Conservation (phyloP, 2,888 invertebrate species). For the Nebria brevicollis region DNA sequence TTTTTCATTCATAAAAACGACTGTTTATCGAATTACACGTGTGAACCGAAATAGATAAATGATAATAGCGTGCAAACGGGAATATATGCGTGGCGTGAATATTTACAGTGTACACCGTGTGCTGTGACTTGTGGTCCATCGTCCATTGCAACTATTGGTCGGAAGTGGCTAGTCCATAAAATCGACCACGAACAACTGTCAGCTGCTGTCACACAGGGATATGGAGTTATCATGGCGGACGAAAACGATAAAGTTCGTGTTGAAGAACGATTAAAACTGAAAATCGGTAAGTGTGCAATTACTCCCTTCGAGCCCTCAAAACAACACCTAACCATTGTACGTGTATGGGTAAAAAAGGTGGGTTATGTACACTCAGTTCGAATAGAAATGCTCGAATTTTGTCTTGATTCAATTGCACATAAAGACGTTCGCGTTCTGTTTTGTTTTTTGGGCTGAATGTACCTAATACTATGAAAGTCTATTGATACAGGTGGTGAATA, state of each 20-base stretch:
- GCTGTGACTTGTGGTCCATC: slow-evolving; percentile 46
- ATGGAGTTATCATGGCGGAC: slow-evolving; percentile 93
- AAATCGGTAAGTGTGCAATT: slow-evolving; percentile 80
- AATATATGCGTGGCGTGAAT: neutral
- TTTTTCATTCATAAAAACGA: slow-evolving; percentile 58
- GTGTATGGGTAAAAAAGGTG: slow-evolving; percentile 32
- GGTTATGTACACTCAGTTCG: slow-evolving; percentile 31
- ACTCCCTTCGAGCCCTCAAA: slow-evolving; percentile 27
- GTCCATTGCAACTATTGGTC: slow-evolving; percentile 39
- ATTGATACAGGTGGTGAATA: slow-evolving; percentile 33
- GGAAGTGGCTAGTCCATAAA: slow-evolving; percentile 52
- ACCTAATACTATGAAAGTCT: slow-evolving; percentile 18
- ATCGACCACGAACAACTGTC: slow-evolving; percentile 50
- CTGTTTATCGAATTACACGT: slow-evolving; percentile 52
- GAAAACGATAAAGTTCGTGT: slow-evolving; percentile 90
- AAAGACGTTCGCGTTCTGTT: neutral
- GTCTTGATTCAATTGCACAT: neutral
- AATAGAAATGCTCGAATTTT: neutral
- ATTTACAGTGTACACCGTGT: slow-evolving; percentile 42
- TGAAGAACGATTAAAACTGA: slow-evolving; percentile 93
- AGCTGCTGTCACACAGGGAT: slow-evolving; percentile 58
- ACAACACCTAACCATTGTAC: slow-evolving; percentile 24
- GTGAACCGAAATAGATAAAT: slow-evolving; percentile 48
- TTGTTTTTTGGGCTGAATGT: neutral
- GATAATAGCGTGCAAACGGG: slow-evolving; percentile 32